Evolutionary conservation across 2,888 invertebrate genomes (phyloP), one percentile per base, ranked within the genome.

Genomic region (Rutpela maculata): DNA sequence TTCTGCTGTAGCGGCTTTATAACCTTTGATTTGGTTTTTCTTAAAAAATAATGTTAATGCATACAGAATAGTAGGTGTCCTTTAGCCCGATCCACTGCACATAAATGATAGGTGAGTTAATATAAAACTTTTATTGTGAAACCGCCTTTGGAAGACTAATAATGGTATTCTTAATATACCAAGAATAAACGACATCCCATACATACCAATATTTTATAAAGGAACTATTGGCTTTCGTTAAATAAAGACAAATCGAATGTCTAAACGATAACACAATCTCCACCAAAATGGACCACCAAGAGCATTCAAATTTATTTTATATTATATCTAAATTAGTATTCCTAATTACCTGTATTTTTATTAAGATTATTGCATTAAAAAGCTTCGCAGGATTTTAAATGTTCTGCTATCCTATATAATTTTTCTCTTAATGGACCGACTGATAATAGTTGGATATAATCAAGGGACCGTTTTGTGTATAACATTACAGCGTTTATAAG

Each of bases 181-280:
- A 35, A 35, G 31, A 35, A 35, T 35, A 35, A 35, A 9, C 7
- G 26, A 26, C 7, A 9, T 35, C 0, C 4, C 31, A 35, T 35
- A 7, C 31, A 84, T 79, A 76, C 57, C 57, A 3, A 19, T 57
- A 57, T 57, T 57, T 57, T 18, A 10, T 0, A 57, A 57, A 57
- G 2, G 57, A 18, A 18, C 4, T n/a, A 50, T 50, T 15, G n/a
- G 50, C 7, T 50, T 59, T 22, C 22, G 6, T 19, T 59, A 19
- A 59, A 35, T 62, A 35, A 31, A 62, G 31, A 62, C 31, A 62
- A 62, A 31, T 31, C 15, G 26, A 22, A 62, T n/a, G 10, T 31
- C 12, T 22, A 22, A 62, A 62, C 12, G 31, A 62, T 22, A 62
- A 31, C 11, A 62, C 31, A 62, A 31, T 31, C n/a, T 50, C 43